phyloP scores from a whole-genome alignment of 2,113 vertebrate species.

The Oryzias javanicus region DNA sequence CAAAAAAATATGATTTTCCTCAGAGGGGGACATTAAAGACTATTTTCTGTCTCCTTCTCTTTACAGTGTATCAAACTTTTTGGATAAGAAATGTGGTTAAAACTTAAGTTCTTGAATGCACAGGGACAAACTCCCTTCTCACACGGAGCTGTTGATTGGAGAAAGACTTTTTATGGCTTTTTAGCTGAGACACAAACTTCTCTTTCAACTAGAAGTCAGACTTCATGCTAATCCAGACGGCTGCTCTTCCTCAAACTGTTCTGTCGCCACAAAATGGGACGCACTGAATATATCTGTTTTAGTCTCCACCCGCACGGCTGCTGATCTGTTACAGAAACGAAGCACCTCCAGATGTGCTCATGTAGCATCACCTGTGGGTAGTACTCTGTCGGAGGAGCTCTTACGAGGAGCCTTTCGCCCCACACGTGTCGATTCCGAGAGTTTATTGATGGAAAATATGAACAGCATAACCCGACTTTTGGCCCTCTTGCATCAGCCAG shows the following conservation, averaged over 20 bases:
- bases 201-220: too few relatives aligned
- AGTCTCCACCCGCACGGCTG: slow-evolving; percentile 2
- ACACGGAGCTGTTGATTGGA: slow-evolving; percentile 10
- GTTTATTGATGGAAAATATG: too few relatives aligned
- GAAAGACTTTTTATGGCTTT: slow-evolving; percentile 15
- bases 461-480: too few relatives aligned
- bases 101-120: slow-evolving; percentile 22
- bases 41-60: too few relatives aligned
- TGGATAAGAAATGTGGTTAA: neutral
- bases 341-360: slow-evolving; percentile 57
- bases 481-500: neutral
- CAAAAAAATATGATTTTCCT: too few relatives aligned
- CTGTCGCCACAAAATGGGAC: too few relatives aligned
- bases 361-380: slow-evolving; percentile 52
- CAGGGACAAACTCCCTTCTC: slow-evolving; percentile 24
- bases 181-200: too few relatives aligned
- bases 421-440: too few relatives aligned
- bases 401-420: slow-evolving; percentile 16
- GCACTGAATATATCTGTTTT: neutral
- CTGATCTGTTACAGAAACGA: slow-evolving; percentile 41
- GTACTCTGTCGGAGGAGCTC: neutral
- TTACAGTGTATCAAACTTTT: too few relatives aligned
- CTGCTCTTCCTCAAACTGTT: too few relatives aligned
- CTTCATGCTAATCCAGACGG: too few relatives aligned
- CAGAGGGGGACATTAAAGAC: too few relatives aligned